Evolutionary conservation across 1,140 invertebrate genomes (phyloP).

Genomic region (Neuroterus valhalla): DNA sequence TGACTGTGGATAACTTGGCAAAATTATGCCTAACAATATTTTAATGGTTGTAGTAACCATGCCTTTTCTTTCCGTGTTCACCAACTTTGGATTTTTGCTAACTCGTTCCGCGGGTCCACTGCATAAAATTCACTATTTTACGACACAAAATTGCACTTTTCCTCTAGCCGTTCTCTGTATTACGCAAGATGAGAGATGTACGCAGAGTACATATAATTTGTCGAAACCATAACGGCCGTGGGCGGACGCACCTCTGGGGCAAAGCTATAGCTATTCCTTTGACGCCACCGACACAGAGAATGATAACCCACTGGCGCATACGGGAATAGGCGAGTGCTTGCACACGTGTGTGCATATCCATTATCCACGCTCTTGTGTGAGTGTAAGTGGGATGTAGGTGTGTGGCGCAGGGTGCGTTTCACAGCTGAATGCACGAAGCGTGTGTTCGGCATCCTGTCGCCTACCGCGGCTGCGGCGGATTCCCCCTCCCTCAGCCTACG

Average conservation of each 20-base stretch:
- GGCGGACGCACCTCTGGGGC: slow-evolving; percentile 16
- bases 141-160: not conserved
- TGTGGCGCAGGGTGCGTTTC: slow-evolving; percentile 41
- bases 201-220: slow-evolving; percentile 18
- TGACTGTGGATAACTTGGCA: too few species aligned
- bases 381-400: slow-evolving; percentile 6
- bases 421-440: slow-evolving; percentile 36
- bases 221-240: slow-evolving; percentile 22
- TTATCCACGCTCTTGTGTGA: slow-evolving; percentile 33
- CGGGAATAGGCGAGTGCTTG: slow-evolving; percentile 32
- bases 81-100: too few species aligned
- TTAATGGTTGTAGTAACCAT: too few species aligned
- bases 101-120: too few species aligned
- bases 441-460: slow-evolving; percentile 36
- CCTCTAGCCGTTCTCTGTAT: not conserved
- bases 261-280: slow-evolving; percentile 16
- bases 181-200: slow-evolving; percentile 22
- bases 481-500: too few species aligned
- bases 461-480: too few species aligned
- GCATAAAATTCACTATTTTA: too few species aligned
- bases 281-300: slow-evolving; percentile 28
- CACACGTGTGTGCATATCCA: slow-evolving; percentile 36
- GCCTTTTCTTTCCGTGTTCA: too few species aligned
- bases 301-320: slow-evolving; percentile 32
- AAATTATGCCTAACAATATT: too few species aligned